A percentile compares a stretch with the other conserved stretches of the same genome.
Evolutionary conservation across 1,140 invertebrate genomes (phyloP).

Genomic region (Pseudomyrmex dendroicus): DNA sequence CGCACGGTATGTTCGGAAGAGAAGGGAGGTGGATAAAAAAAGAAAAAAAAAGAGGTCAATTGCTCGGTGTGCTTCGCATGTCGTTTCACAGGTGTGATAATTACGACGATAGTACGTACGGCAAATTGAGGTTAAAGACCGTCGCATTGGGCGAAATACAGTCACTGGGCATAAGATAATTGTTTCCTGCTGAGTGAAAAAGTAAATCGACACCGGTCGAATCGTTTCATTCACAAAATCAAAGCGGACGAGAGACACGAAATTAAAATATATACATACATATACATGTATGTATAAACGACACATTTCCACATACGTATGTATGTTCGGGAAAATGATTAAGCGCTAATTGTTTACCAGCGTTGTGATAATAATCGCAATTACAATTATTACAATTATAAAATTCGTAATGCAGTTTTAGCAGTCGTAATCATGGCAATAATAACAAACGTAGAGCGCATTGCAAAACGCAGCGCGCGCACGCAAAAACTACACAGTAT

Average conservation of each 20-base stretch:
- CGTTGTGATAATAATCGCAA: constrained; percentile 10
- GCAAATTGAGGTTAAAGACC: neutral
- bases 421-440: neutral
- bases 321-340: constrained; percentile 1
- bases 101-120: neutral
- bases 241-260: too few relatives aligned
- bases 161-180: neutral
- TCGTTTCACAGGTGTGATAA: constrained; percentile 1
- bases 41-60: neutral
- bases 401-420: too few relatives aligned
- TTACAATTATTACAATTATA: neutral
- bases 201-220: neutral
- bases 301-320: too few relatives aligned
- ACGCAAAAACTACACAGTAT: neutral
- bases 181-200: neutral
- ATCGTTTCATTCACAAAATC: neutral
- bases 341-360: neutral
- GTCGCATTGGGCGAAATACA: neutral
- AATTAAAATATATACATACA: too few relatives aligned
- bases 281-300: too few relatives aligned
- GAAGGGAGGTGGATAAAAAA: too few relatives aligned
- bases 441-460: neutral
- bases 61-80: neutral
- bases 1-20: neutral
- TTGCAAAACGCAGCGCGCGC: neutral